phyloP scores from a whole-genome alignment of 2,888 invertebrate genomes.

The Pammene fasciana region DNA sequence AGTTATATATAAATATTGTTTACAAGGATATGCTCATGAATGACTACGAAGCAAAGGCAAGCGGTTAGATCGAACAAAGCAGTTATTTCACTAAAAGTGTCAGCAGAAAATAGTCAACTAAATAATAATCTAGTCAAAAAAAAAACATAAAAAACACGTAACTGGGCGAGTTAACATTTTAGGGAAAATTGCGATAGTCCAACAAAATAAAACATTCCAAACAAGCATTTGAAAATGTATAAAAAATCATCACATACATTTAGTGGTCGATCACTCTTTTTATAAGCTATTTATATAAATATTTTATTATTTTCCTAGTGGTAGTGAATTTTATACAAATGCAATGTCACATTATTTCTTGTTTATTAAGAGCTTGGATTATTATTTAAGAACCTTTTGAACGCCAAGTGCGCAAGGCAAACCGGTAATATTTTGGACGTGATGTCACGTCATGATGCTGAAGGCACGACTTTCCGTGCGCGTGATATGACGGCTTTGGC shows the following conservation, averaged over 20 bases:
- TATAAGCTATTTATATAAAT: slow-evolving; percentile 25
- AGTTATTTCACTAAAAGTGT: not conserved
- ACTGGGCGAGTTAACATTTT: slow-evolving; percentile 38
- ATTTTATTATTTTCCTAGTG: slow-evolving; percentile 4
- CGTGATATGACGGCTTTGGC: too few relatives aligned
- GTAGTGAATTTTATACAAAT: slow-evolving; percentile 1
- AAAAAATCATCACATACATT: slow-evolving; percentile 23
- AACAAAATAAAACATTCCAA: slow-evolving; percentile 50
- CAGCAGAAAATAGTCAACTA: slow-evolving; percentile 8
- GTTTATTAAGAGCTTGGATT: not conserved
- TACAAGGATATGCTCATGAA: slow-evolving; percentile 3
- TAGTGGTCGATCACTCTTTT: slow-evolving; percentile 23
- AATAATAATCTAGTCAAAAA: slow-evolving; percentile 25
- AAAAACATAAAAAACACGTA: slow-evolving; percentile 13
- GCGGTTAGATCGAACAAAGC: not conserved
- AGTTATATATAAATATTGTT: slow-evolving; percentile 7
- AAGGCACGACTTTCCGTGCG: too few relatives aligned
- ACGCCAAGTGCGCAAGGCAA: too few relatives aligned
- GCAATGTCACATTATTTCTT: slow-evolving; percentile 13
- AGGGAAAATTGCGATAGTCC: slow-evolving; percentile 33
- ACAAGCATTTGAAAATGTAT: slow-evolving; percentile 44
- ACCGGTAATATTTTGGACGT: too few relatives aligned
- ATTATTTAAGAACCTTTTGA: too few relatives aligned
- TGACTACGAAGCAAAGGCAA: slow-evolving; percentile 14
- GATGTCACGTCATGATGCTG: too few relatives aligned